Conservation (phyloP, 2,113 vertebrate species). For the Chauna torquata region DNA sequence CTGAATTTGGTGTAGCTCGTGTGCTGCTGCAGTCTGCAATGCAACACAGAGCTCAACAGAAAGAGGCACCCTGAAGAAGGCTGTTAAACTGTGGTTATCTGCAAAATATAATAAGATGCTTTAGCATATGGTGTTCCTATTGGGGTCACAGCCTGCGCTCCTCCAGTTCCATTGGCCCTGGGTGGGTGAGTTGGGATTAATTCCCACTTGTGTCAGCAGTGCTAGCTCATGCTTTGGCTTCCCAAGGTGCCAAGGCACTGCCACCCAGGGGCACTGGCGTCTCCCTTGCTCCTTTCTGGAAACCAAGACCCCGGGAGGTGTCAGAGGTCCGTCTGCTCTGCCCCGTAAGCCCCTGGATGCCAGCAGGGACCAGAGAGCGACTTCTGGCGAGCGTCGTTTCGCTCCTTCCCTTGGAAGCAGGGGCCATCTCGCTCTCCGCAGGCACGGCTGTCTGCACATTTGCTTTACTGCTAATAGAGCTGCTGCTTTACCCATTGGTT, state of each 20-base stretch:
- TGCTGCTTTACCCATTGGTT: constrained; percentile 3
- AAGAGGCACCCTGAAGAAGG: neutral
- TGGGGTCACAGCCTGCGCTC: neutral
- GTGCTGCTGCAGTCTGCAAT: neutral
- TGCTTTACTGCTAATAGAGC: neutral
- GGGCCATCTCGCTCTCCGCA: fast-evolving
- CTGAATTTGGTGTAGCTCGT: neutral
- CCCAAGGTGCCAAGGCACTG: neutral
- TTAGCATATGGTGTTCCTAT: neutral
- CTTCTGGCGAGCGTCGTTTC: fast-evolving
- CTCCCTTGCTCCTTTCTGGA: neutral
- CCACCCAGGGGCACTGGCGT: fast-evolving
- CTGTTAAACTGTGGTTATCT: neutral
- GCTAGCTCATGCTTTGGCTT: neutral
- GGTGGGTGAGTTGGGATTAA: fast-evolving
- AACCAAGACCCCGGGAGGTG: fast-evolving
- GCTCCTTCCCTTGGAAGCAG: neutral
- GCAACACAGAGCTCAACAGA: neutral
- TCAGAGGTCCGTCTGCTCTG: neutral
- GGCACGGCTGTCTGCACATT: neutral
- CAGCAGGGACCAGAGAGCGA: fast-evolving
- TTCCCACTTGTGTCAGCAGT: neutral
- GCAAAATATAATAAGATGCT: neutral
- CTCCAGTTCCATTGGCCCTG: fast-evolving
- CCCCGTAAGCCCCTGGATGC: neutral